These are phyloP conservation scores for Lepidocyrtinus sp. DNA, from an alignment of 2,888 invertebrate genomes.

Conservation along the genomic window DNA sequence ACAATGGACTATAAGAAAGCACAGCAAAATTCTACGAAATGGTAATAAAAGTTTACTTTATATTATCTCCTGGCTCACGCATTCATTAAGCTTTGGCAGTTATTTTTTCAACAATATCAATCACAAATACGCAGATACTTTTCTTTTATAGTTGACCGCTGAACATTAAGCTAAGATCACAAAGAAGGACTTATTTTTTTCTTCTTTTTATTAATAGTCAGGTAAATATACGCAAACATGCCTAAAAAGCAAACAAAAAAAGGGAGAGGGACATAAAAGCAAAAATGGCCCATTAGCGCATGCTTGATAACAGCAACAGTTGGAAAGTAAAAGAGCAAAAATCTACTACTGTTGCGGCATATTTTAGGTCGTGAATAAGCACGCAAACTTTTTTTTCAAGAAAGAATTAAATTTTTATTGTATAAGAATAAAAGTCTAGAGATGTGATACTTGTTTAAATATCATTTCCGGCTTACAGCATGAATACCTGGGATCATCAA, in stretches of 20 bases:
- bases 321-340: slow-evolving; percentile 27
- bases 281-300: slow-evolving; percentile 39
- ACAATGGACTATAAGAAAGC: slow-evolving; percentile 19
- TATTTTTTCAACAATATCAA: slow-evolving; percentile 15
- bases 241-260: background rate
- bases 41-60: background rate
- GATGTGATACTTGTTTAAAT: background rate
- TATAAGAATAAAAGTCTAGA: background rate
- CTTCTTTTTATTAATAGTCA: background rate
- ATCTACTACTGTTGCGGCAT: background rate
- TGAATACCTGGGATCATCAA: background rate
- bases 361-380: background rate
- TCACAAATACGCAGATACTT: background rate
- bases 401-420: background rate
- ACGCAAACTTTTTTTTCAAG: background rate
- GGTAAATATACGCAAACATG: background rate
- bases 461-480: slow-evolving; percentile 15
- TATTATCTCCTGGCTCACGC: background rate
- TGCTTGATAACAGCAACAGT: slow-evolving; percentile 38
- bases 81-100: background rate
- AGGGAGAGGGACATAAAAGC: slow-evolving; percentile 23
- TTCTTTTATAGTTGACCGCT: background rate
- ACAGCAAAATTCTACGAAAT: too few relatives aligned
- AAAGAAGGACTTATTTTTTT: too few relatives aligned
- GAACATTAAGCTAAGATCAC: background rate